These are phyloP conservation scores for Hassar affinis DNA, from an alignment of 2,113 vertebrate genomes.

Conservation along the genomic window DNA sequence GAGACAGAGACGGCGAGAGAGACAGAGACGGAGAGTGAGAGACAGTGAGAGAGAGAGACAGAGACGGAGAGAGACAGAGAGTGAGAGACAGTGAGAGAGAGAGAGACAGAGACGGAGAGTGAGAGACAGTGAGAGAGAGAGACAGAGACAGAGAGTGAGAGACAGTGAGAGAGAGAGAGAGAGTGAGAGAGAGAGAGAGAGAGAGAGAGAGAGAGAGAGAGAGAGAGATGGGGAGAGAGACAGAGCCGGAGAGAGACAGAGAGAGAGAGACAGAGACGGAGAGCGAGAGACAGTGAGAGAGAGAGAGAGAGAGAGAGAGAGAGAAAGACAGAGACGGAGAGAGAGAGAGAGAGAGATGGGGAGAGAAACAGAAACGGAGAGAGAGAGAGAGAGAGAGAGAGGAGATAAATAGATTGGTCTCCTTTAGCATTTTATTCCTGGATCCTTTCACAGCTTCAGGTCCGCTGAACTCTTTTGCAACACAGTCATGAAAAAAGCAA, in stretches of 20 bases:
- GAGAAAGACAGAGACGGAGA: conserved; percentile 21
- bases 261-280: conserved; percentile 34
- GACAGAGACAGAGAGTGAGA: conserved; percentile 19
- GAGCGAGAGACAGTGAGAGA: too few relatives aligned
- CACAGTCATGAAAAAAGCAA: conserved; percentile 35
- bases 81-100: conserved; percentile 43
- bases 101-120: conserved; percentile 16
- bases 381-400: conserved; percentile 14
- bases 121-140: conserved; percentile 2
- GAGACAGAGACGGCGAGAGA: conserved; percentile 32
- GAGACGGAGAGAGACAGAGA: conserved; percentile 12
- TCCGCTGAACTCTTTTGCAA: conserved; percentile 50
- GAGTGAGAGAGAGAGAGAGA: conserved; percentile 25
- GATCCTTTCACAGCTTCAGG: conserved; percentile 43
- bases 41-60: conserved; percentile 8
- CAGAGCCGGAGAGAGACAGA: too few relatives aligned
- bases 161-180: conserved; percentile 41
- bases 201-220: conserved; percentile 11
- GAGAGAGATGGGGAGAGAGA: too few relatives aligned
- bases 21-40: conserved; percentile 28
- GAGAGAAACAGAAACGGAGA: too few relatives aligned
- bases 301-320: conserved; percentile 5
- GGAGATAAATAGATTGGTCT: conserved; percentile 36
- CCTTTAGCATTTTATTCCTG: conserved; percentile 36
- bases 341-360: conserved; percentile 23